These are phyloP conservation scores for Eilema griseolum DNA, from an alignment of 2,888 invertebrate species.

Conservation along the genomic window DNA sequence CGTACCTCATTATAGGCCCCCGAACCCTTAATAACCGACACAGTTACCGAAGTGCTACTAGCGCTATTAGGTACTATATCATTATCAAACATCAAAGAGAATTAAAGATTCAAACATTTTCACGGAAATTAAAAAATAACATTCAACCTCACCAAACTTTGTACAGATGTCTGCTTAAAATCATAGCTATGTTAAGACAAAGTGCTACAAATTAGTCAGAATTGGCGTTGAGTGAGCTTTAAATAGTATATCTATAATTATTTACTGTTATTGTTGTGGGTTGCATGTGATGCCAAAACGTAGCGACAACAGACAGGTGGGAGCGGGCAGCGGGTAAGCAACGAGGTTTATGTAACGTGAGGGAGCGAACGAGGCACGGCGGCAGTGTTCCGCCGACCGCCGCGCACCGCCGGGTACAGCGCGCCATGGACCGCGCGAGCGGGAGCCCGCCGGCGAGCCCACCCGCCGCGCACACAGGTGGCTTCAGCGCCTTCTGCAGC, in stretches of 20 bases:
- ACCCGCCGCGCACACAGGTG: conserved; percentile 66
- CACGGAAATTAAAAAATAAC: conserved; percentile 34
- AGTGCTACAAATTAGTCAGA: conserved; percentile 69
- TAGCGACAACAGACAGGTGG: conserved; percentile 83
- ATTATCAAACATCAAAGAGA: conserved; percentile 11
- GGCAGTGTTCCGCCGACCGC: conserved; percentile 79
- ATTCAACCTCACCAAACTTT: conserved; percentile 14
- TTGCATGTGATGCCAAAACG: conserved; percentile 81
- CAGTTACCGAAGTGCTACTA: neutral
- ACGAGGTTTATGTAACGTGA: conserved; percentile 77
- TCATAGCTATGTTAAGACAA: conserved; percentile 59
- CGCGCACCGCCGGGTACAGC: conserved; percentile 59
- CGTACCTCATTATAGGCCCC: conserved; percentile 43
- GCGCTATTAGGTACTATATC: conserved; percentile 8
- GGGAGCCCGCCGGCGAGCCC: conserved; percentile 69
- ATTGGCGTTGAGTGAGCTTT: conserved; percentile 67
- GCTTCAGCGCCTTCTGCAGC: conserved; percentile 85
- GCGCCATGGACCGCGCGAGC: conserved; percentile 76
- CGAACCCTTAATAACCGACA: conserved; percentile 20
- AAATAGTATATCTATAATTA: conserved; percentile 83
- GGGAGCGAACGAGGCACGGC: conserved; percentile 64
- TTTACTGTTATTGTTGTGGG: conserved; percentile 84
- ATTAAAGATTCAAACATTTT: conserved; percentile 12
- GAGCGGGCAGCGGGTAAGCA: conserved; percentile 74
- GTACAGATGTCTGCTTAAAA: conserved; percentile 43